Conservation (phyloP, 2,888 invertebrate genomes). For the Andrena hattorfiana region DNA sequence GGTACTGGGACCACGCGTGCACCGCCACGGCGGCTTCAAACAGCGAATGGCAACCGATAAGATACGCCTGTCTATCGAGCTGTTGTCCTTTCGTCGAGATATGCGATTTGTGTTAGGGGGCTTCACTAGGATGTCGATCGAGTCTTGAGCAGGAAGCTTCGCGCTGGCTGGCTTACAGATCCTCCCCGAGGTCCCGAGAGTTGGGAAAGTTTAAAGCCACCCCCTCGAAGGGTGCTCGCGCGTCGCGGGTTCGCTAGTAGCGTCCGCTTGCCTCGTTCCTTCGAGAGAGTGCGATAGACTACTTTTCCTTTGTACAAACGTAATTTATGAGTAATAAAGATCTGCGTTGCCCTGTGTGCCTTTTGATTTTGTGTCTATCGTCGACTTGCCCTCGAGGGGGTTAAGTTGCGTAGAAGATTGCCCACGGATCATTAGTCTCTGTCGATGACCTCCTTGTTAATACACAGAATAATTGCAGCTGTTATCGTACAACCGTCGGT, state of each 20-base stretch:
- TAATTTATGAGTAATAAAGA: constrained; percentile 17
- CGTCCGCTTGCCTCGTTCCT: background rate
- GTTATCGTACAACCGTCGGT: constrained; percentile 5
- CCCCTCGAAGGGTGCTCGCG: no score
- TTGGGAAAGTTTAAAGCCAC: no score
- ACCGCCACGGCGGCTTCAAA: constrained; percentile 23
- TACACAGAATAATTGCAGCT: background rate
- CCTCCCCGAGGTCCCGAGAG: no score
- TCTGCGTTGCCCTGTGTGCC: background rate
- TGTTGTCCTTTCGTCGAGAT: background rate
- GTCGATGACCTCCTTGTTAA: background rate
- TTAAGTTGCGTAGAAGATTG: background rate
- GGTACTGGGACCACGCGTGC: constrained; percentile 15
- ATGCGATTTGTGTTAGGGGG: background rate
- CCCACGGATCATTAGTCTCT: background rate
- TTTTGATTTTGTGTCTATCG: background rate
- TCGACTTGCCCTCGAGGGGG: background rate
- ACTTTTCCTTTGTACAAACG: constrained; percentile 1
- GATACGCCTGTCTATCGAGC: background rate
- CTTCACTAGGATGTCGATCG: no score
- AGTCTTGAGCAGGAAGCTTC: no score
- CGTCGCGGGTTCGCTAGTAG: no score
- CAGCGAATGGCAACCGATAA: background rate
- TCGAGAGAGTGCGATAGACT: background rate
- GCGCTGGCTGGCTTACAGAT: no score